These are phyloP conservation scores for Arge pagana DNA, from an alignment of 2,888 invertebrate genomes.

Conservation along the genomic window DNA sequence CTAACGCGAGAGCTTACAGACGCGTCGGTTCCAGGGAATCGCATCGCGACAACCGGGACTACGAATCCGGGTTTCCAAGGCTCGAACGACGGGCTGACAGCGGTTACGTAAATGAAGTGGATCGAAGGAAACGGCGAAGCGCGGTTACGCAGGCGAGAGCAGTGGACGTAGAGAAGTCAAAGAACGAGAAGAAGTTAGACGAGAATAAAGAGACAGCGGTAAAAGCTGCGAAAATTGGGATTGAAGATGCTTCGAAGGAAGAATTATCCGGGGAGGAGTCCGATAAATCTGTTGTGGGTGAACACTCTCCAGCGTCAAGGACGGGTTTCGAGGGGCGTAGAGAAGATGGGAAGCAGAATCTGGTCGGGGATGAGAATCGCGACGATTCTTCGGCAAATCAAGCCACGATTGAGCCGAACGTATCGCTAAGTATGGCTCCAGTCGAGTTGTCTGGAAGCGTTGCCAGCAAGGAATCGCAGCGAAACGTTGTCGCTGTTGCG, in stretches of 20 bases:
- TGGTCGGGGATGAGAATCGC: slow-evolving; percentile 1
- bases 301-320: no score
- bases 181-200: neutral
- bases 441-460: no score
- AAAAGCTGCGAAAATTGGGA: neutral
- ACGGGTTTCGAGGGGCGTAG: neutral
- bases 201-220: slow-evolving; percentile 4
- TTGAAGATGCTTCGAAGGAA: no score
- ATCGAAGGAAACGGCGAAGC: neutral
- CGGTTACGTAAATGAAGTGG: neutral
- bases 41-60: slow-evolving; percentile 25
- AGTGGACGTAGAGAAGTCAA: no score
- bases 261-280: no score
- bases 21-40: slow-evolving; percentile 28
- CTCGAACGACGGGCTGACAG: neutral
- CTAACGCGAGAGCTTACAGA: slow-evolving; percentile 24
- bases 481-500: no score
- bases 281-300: no score
- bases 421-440: no score
- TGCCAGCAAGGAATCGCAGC: no score
- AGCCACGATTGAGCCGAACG: neutral
- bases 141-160: neutral
- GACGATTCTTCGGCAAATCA: neutral
- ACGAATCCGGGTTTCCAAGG: neutral
- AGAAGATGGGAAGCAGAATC: neutral